Evolutionary conservation across 2,797 vertebrate genomes (phyloP).

Genomic region (Periophthalmus magnuspinnatus): DNA sequence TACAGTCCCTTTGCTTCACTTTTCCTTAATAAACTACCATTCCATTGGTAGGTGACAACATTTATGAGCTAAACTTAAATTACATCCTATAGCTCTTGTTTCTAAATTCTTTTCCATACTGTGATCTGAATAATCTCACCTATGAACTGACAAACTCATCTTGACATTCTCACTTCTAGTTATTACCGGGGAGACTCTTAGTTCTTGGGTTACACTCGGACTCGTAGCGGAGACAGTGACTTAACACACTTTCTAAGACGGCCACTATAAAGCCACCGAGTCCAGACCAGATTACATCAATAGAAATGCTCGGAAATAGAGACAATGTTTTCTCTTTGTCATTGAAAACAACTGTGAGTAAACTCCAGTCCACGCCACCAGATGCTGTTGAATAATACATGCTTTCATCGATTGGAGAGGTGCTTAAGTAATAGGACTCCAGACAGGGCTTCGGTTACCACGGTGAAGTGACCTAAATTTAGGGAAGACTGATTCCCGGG

Average conservation of each 20-base stretch:
- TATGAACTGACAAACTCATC: no score
- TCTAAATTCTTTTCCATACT: no score
- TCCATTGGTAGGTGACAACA: not conserved
- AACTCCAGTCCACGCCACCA: conserved; percentile 75
- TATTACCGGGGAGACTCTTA: conserved; percentile 21
- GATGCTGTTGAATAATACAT: conserved; percentile 78
- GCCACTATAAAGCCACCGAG: conserved; percentile 33
- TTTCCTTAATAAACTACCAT: not conserved
- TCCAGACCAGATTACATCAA: conserved; percentile 32
- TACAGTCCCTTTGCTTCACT: no score
- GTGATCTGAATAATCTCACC: no score
- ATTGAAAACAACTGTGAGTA: conserved; percentile 32
- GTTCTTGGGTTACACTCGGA: conserved; percentile 37
- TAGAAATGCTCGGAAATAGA: conserved; percentile 14
- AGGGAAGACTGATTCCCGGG: conserved; percentile 58
- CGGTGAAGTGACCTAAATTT: conserved; percentile 73
- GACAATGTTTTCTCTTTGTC: not conserved
- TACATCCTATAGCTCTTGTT: no score
- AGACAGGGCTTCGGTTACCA: conserved; percentile 59
- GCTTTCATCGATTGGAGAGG: conserved; percentile 68
- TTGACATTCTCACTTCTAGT: conserved; percentile 1
- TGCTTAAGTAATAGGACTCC: conserved; percentile 76
- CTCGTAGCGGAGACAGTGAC: conserved; percentile 18
- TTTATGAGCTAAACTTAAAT: not conserved
- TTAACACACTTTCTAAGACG: conserved; percentile 44